These are phyloP conservation scores for Tarsius wallacei DNA, from an alignment of 2,797 vertebrate species.

Conservation along the genomic window DNA sequence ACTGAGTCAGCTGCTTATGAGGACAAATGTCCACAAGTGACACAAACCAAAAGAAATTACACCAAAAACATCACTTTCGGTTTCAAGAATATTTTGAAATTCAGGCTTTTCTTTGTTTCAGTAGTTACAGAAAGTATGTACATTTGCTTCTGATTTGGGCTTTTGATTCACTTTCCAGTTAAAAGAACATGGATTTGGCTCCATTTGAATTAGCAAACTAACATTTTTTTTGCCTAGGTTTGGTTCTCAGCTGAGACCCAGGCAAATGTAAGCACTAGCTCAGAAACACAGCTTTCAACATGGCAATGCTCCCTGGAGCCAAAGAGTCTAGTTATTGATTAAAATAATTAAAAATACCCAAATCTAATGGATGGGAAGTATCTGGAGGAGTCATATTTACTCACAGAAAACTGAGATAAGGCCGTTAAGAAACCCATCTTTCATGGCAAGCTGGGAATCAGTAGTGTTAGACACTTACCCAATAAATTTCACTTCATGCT, in stretches of 20 bases:
- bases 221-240: background rate
- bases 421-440: background rate
- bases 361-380: background rate
- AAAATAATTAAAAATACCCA: conserved; percentile 33
- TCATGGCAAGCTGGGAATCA: background rate
- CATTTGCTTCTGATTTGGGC: background rate
- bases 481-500: background rate
- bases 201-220: background rate
- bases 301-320: background rate
- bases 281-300: background rate
- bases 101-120: conserved; percentile 24
- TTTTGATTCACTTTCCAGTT: conserved; percentile 24
- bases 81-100: background rate
- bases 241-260: background rate
- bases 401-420: background rate
- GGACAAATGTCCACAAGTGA: background rate
- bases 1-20: background rate
- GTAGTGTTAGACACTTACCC: background rate
- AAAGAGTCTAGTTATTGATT: background rate
- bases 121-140: background rate
- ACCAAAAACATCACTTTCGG: background rate
- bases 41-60: background rate
- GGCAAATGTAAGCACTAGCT: background rate
- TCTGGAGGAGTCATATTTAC: background rate
- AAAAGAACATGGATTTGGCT: conserved; percentile 49